Conservation (phyloP, 2,113 vertebrate species). For the Oncorhynchus mykiss region DNA sequence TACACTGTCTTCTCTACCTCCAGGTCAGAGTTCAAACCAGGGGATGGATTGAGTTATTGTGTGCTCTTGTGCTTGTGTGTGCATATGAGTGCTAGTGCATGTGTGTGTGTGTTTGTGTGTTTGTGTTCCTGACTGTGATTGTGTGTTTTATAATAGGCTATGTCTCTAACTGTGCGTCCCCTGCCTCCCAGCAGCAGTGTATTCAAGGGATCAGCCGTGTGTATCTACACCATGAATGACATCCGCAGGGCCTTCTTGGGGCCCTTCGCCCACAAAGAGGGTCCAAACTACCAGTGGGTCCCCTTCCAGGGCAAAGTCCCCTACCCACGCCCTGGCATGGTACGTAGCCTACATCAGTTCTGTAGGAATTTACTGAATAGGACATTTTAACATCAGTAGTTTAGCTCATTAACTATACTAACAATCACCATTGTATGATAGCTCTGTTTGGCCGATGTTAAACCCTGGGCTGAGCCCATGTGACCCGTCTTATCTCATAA, state of each 20-base stretch:
- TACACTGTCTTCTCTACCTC: constrained; percentile 92
- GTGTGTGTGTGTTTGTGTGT: not conserved
- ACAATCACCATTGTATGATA: constrained; percentile 47
- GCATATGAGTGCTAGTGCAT: not conserved
- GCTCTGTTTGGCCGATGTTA: constrained; percentile 38
- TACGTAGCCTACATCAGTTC: constrained; percentile 60
- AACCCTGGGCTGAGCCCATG: constrained; percentile 22
- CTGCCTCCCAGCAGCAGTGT: constrained; percentile 79
- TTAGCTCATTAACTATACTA: constrained; percentile 4
- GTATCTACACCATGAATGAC: constrained; percentile 94
- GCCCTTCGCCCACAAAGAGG: constrained; percentile 98
- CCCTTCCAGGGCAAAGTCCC: constrained; percentile 95
- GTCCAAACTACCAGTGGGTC: constrained; percentile 95
- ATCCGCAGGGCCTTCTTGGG: constrained; percentile 95
- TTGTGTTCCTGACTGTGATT: not conserved
- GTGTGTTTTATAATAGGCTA: not conserved
- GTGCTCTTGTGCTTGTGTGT: constrained; percentile 1
- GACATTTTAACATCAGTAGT: constrained; percentile 42
- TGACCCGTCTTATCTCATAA: constrained; percentile 27
- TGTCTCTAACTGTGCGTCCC: constrained; percentile 27
- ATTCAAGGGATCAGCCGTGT: constrained; percentile 93
- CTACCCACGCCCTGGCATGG: constrained; percentile 96
- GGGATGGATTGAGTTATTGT: not conserved
- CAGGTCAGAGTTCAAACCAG: constrained; percentile 77
- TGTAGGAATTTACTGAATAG: constrained; percentile 15